Conservation (phyloP, 2,888 invertebrate species). For the Netelia melanura region DNA sequence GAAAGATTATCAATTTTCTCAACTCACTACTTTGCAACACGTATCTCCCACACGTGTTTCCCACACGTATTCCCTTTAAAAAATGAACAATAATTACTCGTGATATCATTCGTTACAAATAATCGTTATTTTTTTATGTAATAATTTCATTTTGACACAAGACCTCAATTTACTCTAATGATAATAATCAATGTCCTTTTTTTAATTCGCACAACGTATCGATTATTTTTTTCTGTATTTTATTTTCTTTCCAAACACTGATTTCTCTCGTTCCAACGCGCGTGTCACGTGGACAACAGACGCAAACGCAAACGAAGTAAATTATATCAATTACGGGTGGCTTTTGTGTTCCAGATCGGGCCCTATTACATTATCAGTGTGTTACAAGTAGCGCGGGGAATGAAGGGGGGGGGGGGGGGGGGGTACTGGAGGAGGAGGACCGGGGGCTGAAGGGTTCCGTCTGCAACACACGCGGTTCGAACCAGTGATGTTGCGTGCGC, state of each 20-base stretch:
- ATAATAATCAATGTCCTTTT: background rate
- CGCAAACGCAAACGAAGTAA: conserved; percentile 77
- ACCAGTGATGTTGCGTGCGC: conserved; percentile 64
- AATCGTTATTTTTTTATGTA: too few relatives aligned
- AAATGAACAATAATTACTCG: too few relatives aligned
- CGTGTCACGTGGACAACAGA: background rate
- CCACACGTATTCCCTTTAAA: too few relatives aligned
- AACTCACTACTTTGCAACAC: background rate
- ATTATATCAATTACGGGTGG: conserved; percentile 76
- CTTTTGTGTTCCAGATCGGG: conserved; percentile 82
- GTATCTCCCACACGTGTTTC: too few relatives aligned
- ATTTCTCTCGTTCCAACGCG: conserved; percentile 32
- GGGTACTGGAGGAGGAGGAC: too few relatives aligned
- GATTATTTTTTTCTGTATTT: conserved; percentile 2
- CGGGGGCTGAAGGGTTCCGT: background rate
- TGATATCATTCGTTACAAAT: too few relatives aligned
- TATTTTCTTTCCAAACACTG: background rate
- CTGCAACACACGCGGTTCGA: conserved; percentile 67
- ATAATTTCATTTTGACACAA: too few relatives aligned
- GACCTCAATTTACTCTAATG: background rate
- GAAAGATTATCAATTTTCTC: conserved; percentile 18
- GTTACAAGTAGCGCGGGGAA: conserved; percentile 76
- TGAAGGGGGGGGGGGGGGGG: background rate
- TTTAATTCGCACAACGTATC: background rate
- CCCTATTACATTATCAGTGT: conserved; percentile 83